phyloP scores from a whole-genome alignment of 2,113 vertebrate genomes.

The Alligator mississippiensis region DNA sequence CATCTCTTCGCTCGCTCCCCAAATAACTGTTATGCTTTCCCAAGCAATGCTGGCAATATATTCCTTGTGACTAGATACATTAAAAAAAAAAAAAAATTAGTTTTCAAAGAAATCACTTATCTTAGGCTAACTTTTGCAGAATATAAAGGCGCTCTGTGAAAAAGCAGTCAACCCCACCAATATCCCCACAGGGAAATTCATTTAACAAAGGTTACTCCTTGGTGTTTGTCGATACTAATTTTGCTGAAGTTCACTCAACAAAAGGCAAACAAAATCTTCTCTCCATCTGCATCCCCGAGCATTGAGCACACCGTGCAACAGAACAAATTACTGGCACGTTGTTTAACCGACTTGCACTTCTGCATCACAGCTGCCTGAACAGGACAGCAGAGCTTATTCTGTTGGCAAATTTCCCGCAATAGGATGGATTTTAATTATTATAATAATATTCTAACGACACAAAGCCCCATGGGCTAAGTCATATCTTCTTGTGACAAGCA shows the following conservation, averaged over 20 bases:
- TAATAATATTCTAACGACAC: background rate
- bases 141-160: background rate
- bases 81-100: background rate
- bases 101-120: slow-evolving; percentile 29
- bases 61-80: slow-evolving; percentile 25
- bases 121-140: slow-evolving; percentile 31
- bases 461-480: background rate
- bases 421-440: background rate
- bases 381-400: background rate
- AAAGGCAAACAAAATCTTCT: background rate
- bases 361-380: background rate
- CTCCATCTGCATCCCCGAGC: background rate
- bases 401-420: accelerated
- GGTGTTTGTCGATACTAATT: background rate
- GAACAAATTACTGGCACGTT: background rate
- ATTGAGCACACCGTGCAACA: accelerated
- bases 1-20: slow-evolving; percentile 25
- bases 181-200: background rate
- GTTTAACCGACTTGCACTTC: too few relatives aligned
- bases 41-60: slow-evolving; percentile 14
- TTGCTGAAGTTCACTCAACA: background rate
- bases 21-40: slow-evolving; percentile 24
- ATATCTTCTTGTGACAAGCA: background rate
- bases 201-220: background rate
- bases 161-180: slow-evolving; percentile 1